Evolutionary conservation across 2,888 invertebrate species (phyloP), one percentile per base, ranked within the genome.

Genomic region (Eupithecia vulgata): DNA sequence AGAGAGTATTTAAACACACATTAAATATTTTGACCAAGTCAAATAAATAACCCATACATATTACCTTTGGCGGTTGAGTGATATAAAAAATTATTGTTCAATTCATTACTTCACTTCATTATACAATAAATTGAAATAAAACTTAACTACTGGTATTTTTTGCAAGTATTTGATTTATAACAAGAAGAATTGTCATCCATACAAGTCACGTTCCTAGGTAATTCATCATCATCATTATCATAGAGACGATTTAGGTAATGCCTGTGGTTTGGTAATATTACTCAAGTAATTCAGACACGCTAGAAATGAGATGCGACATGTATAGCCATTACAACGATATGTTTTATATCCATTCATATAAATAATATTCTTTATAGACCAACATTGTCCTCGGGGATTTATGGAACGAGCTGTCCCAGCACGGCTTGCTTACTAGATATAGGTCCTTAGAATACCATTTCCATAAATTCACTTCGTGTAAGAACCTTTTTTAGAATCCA

Each of bases 331-430:
- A 30, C 30, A 42, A 68, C 4, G 4, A 30, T 30, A 30, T 61
- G 42, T 61, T 68, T 57, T 68, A 25, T 59, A 57, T 57, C 21
- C 57, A 57, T 57, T 21, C 40, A 57, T 37, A 52, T 52, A 21
- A 35, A 25, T 57, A 40, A 21, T 21, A 6, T 64, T 34, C 7
- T 69, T 37, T 66, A 66, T 61, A 45, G 15, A 5, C n/a, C 35
- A 35, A 35, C 61, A 61, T 61, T 67, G 37, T 48, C 59, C 37
- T 12, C 62, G 62, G 21, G 61, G 21, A 52, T 52, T 21, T 52
- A 52, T 52, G n/a, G 21, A 21, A 21, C 48, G 48, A 52, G 8
- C 21, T 52, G 48, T n/a, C 10, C 21, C 21, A 52, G 48, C 48
- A 21, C 48, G 10, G 21, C 10, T 21, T 52, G 48, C 48, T 52